phyloP scores from a whole-genome alignment of 2,888 invertebrate species.

The Pristionchus arcanus region DNA sequence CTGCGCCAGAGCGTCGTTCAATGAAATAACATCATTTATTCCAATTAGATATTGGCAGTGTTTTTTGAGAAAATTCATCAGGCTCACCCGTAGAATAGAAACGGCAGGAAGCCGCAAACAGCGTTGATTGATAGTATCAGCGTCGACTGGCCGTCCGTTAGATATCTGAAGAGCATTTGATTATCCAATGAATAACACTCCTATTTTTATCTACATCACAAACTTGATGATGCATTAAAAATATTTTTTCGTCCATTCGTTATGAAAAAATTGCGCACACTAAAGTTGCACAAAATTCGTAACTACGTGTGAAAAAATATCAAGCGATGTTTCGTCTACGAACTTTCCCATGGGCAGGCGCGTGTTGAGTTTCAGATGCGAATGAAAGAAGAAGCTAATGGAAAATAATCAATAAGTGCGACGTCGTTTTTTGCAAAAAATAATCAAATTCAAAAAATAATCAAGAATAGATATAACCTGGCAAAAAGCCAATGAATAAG shows the following conservation, averaged over 20 bases:
- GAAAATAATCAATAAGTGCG: neutral
- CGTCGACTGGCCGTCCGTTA: slow-evolving; percentile 2
- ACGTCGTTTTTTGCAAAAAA: neutral
- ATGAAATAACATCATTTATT: neutral
- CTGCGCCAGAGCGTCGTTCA: no score
- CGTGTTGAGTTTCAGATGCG: neutral
- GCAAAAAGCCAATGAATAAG: no score
- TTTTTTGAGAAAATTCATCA: neutral
- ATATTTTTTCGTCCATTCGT: neutral
- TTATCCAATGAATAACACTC: no score
- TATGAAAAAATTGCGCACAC: neutral
- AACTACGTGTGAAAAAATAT: neutral
- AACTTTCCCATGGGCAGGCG: neutral
- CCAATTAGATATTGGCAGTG: no score
- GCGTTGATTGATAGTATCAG: neutral
- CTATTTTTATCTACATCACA: neutral
- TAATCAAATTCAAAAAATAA: no score
- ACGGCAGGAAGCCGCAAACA: slow-evolving; percentile 21
- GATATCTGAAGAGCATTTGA: neutral
- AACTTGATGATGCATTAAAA: neutral
- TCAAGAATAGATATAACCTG: no score
- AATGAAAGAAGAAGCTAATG: neutral
- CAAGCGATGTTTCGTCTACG: neutral
- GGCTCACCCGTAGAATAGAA: slow-evolving; percentile 13
- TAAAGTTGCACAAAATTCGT: neutral